A percentile compares a stretch with the other conserved stretches of the same genome.
Conservation (phyloP, 2,113 vertebrate genomes). For the Sturnus vulgaris region DNA sequence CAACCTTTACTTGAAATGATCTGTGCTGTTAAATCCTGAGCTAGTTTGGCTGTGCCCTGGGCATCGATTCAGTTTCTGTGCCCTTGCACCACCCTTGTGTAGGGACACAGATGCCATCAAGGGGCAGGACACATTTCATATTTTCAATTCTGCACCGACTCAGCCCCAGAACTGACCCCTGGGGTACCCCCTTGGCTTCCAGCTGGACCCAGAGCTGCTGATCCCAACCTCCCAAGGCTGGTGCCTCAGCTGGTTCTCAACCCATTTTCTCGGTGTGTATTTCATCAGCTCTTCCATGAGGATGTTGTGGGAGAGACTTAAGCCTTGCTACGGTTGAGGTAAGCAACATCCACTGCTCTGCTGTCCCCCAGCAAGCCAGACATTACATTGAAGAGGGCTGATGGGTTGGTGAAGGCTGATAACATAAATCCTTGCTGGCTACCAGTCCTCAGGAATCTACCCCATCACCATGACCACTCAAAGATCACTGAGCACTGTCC, state of each 20-base stretch:
- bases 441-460: not conserved
- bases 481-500: not conserved
- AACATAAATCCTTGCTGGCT: not conserved
- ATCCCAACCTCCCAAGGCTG: not conserved
- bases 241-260: not conserved
- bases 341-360: not conserved
- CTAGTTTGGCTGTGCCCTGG: not conserved
- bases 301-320: not conserved
- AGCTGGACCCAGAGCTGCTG: not conserved
- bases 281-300: not conserved
- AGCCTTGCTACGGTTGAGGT: not conserved
- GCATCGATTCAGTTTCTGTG: not conserved
- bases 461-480: fast-evolving
- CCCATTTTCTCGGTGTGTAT: not conserved
- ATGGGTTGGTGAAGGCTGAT: not conserved
- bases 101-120: not conserved
- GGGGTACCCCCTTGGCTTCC: not conserved
- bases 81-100: not conserved
- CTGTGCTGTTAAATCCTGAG: not conserved
- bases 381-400: not conserved
- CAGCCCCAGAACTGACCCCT: not conserved
- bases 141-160: not conserved
- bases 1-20: not conserved
- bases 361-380: not conserved
- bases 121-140: not conserved